Percentiles rank a stretch among this genome's conserved stretches.
phyloP scores from a whole-genome alignment of 2,888 invertebrate genomes.

The Linyphia triangularis region DNA sequence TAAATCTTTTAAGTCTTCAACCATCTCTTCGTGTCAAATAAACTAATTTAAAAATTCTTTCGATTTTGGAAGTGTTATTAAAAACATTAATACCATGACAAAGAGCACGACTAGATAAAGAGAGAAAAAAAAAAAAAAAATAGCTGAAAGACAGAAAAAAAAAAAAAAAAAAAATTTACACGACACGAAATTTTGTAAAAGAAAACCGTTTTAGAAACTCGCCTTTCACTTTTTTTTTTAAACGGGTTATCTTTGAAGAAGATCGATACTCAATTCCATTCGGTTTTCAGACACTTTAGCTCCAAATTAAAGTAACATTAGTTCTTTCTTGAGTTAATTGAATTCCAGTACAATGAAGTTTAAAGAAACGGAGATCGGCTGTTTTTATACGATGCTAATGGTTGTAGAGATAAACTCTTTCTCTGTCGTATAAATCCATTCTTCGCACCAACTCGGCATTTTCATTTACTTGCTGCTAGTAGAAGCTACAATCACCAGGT shows the following conservation, averaged over 20 bases:
- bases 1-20: too few species aligned
- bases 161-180: too few species aligned
- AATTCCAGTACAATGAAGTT: background rate
- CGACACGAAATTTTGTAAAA: too few species aligned
- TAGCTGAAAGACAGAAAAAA: too few species aligned
- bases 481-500: background rate
- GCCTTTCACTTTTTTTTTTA: too few species aligned
- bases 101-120: too few species aligned
- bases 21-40: too few species aligned
- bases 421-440: background rate
- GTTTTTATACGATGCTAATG: background rate
- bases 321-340: background rate
- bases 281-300: background rate
- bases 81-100: too few species aligned
- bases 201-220: too few species aligned
- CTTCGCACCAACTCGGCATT: conserved; percentile 3
- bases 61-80: too few species aligned
- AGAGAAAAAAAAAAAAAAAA: too few species aligned
- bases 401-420: background rate
- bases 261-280: conserved; percentile 3
- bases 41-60: too few species aligned
- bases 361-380: background rate
- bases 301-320: background rate
- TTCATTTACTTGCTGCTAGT: background rate
- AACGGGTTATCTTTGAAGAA: background rate